Percentiles rank a stretch among this genome's conserved stretches.
These are phyloP conservation scores for Colostygia pectinataria DNA, from an alignment of 2,888 invertebrate genomes.

Conservation along the genomic window DNA sequence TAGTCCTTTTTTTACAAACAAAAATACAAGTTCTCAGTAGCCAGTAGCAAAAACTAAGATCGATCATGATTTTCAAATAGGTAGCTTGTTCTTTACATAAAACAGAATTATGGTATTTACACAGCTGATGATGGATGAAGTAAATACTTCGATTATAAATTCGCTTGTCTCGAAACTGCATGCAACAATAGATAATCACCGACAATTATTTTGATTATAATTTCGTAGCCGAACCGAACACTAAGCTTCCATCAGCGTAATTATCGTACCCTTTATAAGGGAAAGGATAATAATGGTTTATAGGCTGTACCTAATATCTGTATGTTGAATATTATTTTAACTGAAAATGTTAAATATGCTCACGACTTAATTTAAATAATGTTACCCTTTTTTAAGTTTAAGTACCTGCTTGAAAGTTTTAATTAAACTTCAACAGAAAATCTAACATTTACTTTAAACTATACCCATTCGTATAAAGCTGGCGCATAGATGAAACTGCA, in stretches of 20 bases:
- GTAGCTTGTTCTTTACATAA: not conserved
- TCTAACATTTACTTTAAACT: too few relatives aligned
- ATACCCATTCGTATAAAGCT: too few relatives aligned
- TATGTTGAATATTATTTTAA: too few relatives aligned
- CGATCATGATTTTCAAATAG: not conserved
- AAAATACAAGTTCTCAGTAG: not conserved
- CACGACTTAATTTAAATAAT: too few relatives aligned
- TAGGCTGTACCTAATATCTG: constrained; percentile 18
- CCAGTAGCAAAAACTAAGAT: not conserved
- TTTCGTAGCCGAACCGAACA: constrained; percentile 19
- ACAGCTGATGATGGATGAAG: constrained; percentile 5
- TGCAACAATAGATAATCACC: constrained; percentile 23
- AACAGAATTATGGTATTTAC: not conserved
- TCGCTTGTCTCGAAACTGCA: constrained; percentile 13
- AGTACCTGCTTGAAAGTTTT: too few relatives aligned
- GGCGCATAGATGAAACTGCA: too few relatives aligned
- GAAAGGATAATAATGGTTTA: constrained; percentile 19
- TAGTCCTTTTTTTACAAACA: too few relatives aligned
- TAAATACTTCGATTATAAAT: constrained; percentile 10
- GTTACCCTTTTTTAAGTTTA: too few relatives aligned
- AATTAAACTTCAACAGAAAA: too few relatives aligned
- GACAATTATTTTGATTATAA: constrained; percentile 21
- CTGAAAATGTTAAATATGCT: too few relatives aligned
- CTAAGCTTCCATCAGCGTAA: constrained; percentile 26
- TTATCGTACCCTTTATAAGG: constrained; percentile 23